A percentile compares a stretch with the other conserved stretches of the same genome.
Evolutionary conservation across 2,888 invertebrate genomes (phyloP).

Genomic region (Campaea margaritaria): DNA sequence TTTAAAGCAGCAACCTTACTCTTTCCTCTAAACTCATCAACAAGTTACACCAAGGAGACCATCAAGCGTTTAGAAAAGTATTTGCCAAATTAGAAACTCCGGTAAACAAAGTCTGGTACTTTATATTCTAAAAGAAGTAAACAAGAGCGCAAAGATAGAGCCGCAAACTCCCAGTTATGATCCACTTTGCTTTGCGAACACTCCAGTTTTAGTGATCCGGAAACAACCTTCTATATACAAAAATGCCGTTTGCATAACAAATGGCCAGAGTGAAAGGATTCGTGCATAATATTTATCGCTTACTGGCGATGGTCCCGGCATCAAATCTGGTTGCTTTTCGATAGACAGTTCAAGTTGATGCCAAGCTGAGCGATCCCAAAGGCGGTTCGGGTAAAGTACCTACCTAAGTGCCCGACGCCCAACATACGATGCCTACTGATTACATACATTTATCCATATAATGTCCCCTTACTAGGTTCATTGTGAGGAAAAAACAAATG

Average conservation of each 20-base stretch:
- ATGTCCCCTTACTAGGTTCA: no score
- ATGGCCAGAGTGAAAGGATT: conserved; percentile 20
- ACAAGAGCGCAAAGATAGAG: neutral
- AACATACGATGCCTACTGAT: no score
- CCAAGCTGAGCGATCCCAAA: neutral
- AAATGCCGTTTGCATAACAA: conserved; percentile 26
- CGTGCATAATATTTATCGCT: conserved; percentile 3
- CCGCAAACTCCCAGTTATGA: neutral
- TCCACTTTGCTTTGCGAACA: conserved; percentile 10
- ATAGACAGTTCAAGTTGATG: neutral
- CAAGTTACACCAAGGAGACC: no score
- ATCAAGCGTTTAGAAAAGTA: no score
- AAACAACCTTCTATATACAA: conserved; percentile 12
- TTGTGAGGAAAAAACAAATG: no score
- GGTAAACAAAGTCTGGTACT: neutral
- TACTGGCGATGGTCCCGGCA: neutral
- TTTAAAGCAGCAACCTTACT: no score
- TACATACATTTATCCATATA: no score
- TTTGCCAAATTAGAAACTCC: no score
- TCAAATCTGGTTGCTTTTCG: neutral
- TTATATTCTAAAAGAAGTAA: neutral
- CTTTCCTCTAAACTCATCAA: no score
- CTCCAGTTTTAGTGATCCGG: conserved; percentile 6
- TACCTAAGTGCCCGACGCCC: neutral
- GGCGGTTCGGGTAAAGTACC: neutral